Evolutionary conservation across 2,797 vertebrate genomes (phyloP).

Genomic region (Phataginus tricuspis): DNA sequence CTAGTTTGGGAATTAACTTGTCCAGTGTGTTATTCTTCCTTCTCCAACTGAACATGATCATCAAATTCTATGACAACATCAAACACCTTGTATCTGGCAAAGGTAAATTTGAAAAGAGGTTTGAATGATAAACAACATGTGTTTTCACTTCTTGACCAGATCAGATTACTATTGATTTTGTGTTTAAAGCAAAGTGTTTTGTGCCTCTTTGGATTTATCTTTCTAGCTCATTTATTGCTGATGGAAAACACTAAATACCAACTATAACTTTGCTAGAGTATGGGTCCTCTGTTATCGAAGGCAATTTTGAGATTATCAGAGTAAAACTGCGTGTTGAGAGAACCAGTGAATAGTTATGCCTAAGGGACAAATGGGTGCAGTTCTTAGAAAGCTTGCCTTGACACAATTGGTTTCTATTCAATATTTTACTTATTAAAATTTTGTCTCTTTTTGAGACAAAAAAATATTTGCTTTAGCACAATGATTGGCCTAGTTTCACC

Average conservation of each 20-base stretch:
- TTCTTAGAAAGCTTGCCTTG: not conserved
- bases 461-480: not conserved
- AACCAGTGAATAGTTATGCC: too few species aligned
- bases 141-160: not conserved
- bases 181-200: constrained; percentile 5
- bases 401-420: not conserved
- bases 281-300: not conserved
- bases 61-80: not conserved
- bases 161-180: constrained; percentile 2
- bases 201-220: not conserved
- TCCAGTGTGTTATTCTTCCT: not conserved
- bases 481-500: not conserved
- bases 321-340: not conserved
- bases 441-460: not conserved
- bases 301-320: not conserved
- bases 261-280: not conserved
- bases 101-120: not conserved
- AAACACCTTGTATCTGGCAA: not conserved
- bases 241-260: not conserved
- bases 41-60: not conserved
- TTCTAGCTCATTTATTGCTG: not conserved
- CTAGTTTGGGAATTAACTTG: not conserved
- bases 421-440: not conserved
- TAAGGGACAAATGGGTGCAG: not conserved
- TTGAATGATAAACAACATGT: not conserved